These are phyloP conservation scores for Agrilus mali DNA, from an alignment of 2,888 invertebrate genomes.

Conservation along the genomic window DNA sequence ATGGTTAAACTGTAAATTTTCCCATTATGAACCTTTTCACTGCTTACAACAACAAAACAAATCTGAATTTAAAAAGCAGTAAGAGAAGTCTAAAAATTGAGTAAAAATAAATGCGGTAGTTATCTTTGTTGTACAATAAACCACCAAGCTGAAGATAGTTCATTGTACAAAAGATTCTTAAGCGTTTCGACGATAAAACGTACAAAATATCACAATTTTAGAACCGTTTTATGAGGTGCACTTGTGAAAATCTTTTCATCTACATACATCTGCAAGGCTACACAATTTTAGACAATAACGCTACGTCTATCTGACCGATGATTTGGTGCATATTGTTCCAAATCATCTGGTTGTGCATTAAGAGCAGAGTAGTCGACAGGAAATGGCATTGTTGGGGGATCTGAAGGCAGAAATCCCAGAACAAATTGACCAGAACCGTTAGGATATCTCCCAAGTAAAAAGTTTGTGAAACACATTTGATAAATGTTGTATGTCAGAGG, in stretches of 20 bases:
- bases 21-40: too few relatives aligned
- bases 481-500: constrained; percentile 54
- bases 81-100: too few relatives aligned
- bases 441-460: constrained; percentile 59
- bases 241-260: not conserved
- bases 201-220: too few relatives aligned
- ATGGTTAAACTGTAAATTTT: too few relatives aligned
- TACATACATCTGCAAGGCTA: not conserved
- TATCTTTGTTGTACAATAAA: too few relatives aligned
- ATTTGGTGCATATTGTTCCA: constrained; percentile 57
- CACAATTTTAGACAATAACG: constrained; percentile 43
- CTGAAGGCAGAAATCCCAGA: constrained; percentile 47
- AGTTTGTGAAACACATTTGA: constrained; percentile 61
- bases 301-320: constrained; percentile 57
- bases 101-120: too few relatives aligned
- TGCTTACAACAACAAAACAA: too few relatives aligned
- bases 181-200: too few relatives aligned
- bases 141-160: too few relatives aligned
- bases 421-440: constrained; percentile 67
- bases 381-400: constrained; percentile 46
- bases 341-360: constrained; percentile 54
- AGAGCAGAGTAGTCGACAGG: constrained; percentile 66
- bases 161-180: too few relatives aligned
- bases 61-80: too few relatives aligned
- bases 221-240: too few relatives aligned